Conservation (phyloP, 2,113 vertebrate species). For the Eclectus roratus region DNA sequence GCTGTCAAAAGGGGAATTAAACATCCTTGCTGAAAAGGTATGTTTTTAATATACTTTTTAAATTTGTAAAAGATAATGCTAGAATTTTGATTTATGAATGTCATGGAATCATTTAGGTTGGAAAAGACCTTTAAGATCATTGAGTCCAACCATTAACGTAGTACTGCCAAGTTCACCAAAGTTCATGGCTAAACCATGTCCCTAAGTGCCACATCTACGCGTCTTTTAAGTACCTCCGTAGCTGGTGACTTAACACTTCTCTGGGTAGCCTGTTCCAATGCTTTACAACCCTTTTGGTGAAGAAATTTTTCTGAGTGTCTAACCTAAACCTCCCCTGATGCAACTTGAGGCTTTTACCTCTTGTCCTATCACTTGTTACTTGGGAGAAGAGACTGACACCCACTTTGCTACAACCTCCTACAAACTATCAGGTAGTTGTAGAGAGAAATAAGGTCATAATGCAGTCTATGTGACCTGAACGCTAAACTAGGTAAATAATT, state of each 20-base stretch:
- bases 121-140: neutral
- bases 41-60: neutral
- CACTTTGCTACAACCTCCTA: neutral
- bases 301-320: neutral
- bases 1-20: slow-evolving; percentile 73
- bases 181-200: neutral
- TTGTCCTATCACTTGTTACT: neutral
- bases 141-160: neutral
- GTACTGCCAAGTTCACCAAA: neutral
- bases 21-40: slow-evolving; percentile 75
- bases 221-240: neutral
- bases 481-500: neutral
- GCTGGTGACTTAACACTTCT: neutral
- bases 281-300: neutral
- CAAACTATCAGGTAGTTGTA: neutral
- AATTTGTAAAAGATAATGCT: neutral
- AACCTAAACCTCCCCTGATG: neutral
- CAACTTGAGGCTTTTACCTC: neutral
- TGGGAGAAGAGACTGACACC: neutral
- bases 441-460: neutral
- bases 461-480: neutral
- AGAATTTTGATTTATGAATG: neutral
- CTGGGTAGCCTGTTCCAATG: neutral
- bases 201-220: neutral
- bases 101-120: neutral